A percentile compares a stretch with the other conserved stretches of the same genome.
Evolutionary conservation across 2,888 invertebrate species (phyloP).

Genomic region (Ormyrus rosae): DNA sequence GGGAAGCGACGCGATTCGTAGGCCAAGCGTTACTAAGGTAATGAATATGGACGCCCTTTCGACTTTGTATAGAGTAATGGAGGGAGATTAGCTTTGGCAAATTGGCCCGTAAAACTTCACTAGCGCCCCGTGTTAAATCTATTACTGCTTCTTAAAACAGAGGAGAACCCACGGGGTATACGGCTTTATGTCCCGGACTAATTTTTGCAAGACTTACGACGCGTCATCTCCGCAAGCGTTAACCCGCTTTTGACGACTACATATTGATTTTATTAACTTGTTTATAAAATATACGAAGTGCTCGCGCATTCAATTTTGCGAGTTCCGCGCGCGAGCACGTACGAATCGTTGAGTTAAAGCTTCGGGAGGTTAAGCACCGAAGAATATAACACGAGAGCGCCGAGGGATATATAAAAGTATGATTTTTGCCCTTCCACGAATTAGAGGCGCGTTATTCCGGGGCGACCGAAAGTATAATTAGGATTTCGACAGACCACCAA

Average conservation of each 20-base stretch:
- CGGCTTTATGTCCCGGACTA: not conserved
- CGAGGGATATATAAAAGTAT: slow-evolving; percentile 41
- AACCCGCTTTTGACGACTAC: not conserved
- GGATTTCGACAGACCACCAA: slow-evolving; percentile 49
- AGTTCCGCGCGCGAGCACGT: not conserved
- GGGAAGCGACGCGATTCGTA: slow-evolving; percentile 31
- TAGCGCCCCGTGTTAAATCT: slow-evolving; percentile 48
- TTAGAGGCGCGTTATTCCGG: slow-evolving; percentile 46
- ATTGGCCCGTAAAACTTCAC: slow-evolving; percentile 53
- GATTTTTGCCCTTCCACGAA: slow-evolving; percentile 49
- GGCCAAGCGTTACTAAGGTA: slow-evolving; percentile 4
- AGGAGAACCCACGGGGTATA: not conserved
- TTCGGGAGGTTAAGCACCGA: slow-evolving; percentile 43
- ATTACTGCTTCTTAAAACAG: slow-evolving; percentile 33
- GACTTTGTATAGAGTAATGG: slow-evolving; percentile 41
- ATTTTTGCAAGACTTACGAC: not conserved
- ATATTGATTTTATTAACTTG: not conserved
- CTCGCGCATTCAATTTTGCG: not conserved
- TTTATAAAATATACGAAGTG: too few species aligned
- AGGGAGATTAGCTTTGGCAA: slow-evolving; percentile 43
- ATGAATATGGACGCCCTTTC: slow-evolving; percentile 54
- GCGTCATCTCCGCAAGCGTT: not conserved
- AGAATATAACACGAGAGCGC: slow-evolving; percentile 43
- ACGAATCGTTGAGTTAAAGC: slow-evolving; percentile 46
- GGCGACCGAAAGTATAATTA: slow-evolving; percentile 52